Base-by-base conservation (phyloP, 2,113 vertebrate genomes). In the Burhinus oedicnemus region DNA sequence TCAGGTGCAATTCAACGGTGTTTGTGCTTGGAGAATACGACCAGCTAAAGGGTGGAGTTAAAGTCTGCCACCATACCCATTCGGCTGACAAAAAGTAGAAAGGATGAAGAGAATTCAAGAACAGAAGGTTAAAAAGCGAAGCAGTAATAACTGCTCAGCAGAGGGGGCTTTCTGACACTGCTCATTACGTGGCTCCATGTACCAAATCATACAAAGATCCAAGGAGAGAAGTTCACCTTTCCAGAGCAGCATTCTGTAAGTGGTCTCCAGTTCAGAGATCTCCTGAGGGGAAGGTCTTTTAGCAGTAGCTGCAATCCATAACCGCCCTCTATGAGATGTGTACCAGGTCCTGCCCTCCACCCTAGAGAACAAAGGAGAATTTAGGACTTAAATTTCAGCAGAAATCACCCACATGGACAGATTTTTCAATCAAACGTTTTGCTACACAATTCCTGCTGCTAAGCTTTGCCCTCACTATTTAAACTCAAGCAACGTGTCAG, bases 311-410 rank as follows among this genome's bases (percentile, higher is more conserved):
- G 99, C 99, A 55, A 99, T 99, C 99, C 99, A 99, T 52, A 99
- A 98, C 54, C 99, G 98, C 49, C 99, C 99, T 76, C 99, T 98
- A 66, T 99, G 99, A 51, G 99, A 98, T 2, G 99, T 98, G 96
- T 99, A 99, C 99, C 99, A 99, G 21, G 98, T 99, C 96, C 99
- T 98, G 71, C 99, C 99, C 97, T 99, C 99, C 76, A 99, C 99
- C 97, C 99, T 99, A 90, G 54, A 97, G 71, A 54, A 83, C 36
- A 96, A 49, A 95, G 75, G 45, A 69, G 54, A 69, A 96, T 19
- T 72, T 8, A 70, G 54, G 74, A 76, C 81, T 70, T 86, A 70
- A 78, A 92, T 90, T 93, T 54, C 87, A 87, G 34, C 74, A 92
- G 71, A 69, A 88, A 72, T 69, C 89, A 27, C 38, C 38, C 70